Evolutionary conservation across 2,888 invertebrate species (phyloP).

Genomic region (Spodoptera littoralis): DNA sequence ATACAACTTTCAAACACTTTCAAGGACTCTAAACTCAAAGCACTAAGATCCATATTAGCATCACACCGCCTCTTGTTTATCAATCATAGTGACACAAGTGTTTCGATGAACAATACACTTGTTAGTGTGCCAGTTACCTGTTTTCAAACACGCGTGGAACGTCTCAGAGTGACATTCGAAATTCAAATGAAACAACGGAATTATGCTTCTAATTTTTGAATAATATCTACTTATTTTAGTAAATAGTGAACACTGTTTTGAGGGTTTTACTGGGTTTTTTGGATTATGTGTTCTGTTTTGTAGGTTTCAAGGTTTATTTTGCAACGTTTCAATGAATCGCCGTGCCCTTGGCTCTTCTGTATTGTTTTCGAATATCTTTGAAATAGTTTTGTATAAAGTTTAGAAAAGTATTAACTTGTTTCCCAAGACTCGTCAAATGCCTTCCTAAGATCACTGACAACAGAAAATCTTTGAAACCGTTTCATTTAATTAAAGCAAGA

Average conservation of each 20-base stretch:
- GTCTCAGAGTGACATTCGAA: constrained; percentile 33
- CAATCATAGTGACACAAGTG: constrained; percentile 59
- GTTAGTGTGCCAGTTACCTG: constrained; percentile 53
- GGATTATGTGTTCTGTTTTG: too few relatives aligned
- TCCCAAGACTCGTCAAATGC: neutral
- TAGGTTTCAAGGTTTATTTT: too few relatives aligned
- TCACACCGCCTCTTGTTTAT: constrained; percentile 37
- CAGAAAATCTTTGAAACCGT: neutral
- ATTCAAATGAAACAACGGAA: constrained; percentile 12
- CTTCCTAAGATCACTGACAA: neutral
- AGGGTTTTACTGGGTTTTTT: too few relatives aligned
- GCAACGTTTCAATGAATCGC: too few relatives aligned
- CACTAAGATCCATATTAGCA: constrained; percentile 28
- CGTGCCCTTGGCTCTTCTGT: too few relatives aligned
- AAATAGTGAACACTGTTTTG: constrained; percentile 3
- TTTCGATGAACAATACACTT: constrained; percentile 55
- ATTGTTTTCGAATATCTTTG: too few relatives aligned
- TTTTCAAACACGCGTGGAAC: constrained; percentile 45
- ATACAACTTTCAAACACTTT: constrained; percentile 1
- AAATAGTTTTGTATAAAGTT: too few relatives aligned
- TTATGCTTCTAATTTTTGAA: constrained; percentile 13
- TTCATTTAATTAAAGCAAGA: constrained; percentile 16
- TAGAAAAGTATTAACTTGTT: neutral
- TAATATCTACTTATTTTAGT: constrained; percentile 1
- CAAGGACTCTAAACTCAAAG: constrained; percentile 23